These are phyloP conservation scores for Nephrotoma guestfalica DNA, from an alignment of 2,888 invertebrate species.

Conservation along the genomic window DNA sequence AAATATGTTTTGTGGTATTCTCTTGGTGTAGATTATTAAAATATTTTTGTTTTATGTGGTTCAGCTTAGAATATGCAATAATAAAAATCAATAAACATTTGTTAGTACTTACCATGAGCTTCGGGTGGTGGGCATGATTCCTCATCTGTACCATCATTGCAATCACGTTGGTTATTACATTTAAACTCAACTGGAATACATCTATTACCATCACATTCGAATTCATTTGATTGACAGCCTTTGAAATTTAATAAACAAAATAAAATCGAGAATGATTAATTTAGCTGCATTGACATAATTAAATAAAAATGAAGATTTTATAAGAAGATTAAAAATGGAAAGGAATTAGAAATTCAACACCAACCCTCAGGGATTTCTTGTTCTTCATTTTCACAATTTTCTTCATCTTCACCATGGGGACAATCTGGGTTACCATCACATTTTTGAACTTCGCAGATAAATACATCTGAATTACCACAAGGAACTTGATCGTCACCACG, in stretches of 20 bases:
- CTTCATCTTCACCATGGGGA: constrained; percentile 28
- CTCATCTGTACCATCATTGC: constrained; percentile 54
- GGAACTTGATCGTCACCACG: constrained; percentile 24
- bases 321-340: constrained; percentile 6
- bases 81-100: neutral
- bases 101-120: neutral
- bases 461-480: constrained; percentile 16
- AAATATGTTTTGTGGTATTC: neutral
- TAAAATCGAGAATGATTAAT: neutral
- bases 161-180: constrained; percentile 46
- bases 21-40: neutral
- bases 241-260: neutral
- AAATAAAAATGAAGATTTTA: neutral
- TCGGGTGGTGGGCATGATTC: constrained; percentile 34
- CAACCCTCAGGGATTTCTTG: neutral
- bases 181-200: constrained; percentile 39
- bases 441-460: constrained; percentile 24
- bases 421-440: constrained; percentile 26
- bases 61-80: neutral
- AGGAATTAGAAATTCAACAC: constrained; percentile 6
- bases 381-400: constrained; percentile 16
- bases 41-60: neutral
- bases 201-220: constrained; percentile 43
- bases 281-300: neutral
- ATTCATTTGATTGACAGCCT: constrained; percentile 31